These are phyloP conservation scores for Ostrea denselamellosa DNA, from an alignment of 1,140 invertebrate genomes.

Conservation along the genomic window DNA sequence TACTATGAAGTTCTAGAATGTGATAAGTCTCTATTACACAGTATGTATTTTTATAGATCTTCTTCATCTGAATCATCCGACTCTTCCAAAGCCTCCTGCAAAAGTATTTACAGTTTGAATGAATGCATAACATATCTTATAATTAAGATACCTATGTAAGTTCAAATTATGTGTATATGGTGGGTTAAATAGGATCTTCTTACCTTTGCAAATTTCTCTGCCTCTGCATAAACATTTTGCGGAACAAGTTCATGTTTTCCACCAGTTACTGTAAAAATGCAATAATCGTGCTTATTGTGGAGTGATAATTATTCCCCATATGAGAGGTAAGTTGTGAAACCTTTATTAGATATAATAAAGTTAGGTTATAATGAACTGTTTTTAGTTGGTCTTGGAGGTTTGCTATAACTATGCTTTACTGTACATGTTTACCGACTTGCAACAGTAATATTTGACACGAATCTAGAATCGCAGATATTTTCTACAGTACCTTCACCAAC, in stretches of 20 bases:
- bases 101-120: not conserved
- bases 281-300: too few relatives aligned
- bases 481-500: conserved; percentile 85
- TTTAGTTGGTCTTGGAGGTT: too few relatives aligned
- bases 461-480: not conserved
- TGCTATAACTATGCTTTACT: too few relatives aligned
- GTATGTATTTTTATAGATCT: conserved; percentile 60
- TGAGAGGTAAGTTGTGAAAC: too few relatives aligned
- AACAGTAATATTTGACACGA: not conserved
- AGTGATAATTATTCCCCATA: too few relatives aligned
- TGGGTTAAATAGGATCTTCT: not conserved
- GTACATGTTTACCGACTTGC: not conserved
- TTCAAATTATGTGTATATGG: too few relatives aligned
- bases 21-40: not conserved
- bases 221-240: conserved; percentile 81
- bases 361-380: too few relatives aligned
- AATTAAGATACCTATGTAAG: not conserved
- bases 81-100: conserved; percentile 87
- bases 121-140: not conserved
- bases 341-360: too few relatives aligned
- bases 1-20: not conserved
- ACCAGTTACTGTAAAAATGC: conserved; percentile 67
- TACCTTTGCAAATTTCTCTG: conserved; percentile 88
- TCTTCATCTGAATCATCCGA: conserved; percentile 87
- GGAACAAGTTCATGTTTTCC: conserved; percentile 76